These are phyloP conservation scores for Altica lythri DNA, from an alignment of 2,888 invertebrate genomes.

Conservation along the genomic window DNA sequence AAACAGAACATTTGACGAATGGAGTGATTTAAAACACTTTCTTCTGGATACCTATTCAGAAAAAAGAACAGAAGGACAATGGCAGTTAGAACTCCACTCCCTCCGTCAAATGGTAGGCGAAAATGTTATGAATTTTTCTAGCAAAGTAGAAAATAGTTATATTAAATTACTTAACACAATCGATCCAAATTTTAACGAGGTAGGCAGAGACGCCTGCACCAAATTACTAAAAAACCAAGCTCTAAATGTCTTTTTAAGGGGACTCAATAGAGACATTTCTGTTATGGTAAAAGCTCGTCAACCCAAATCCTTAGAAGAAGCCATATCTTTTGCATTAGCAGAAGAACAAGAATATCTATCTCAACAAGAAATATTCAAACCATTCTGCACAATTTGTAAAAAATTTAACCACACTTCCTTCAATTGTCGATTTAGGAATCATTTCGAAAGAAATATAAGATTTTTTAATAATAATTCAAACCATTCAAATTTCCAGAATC, in stretches of 20 bases:
- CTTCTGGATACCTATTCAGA: conserved; percentile 36
- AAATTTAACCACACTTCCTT: conserved; percentile 18
- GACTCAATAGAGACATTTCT: conserved; percentile 16
- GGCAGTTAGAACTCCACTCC: conserved; percentile 34
- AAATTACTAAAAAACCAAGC: conserved; percentile 1
- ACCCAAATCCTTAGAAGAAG: conserved; percentile 25
- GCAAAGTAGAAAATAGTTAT: conserved; percentile 43
- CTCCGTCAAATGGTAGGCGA: conserved; percentile 39
- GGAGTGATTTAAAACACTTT: conserved; percentile 27
- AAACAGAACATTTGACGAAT: conserved; percentile 36
- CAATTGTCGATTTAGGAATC: conserved; percentile 22
- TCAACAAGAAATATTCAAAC: conserved; percentile 24
- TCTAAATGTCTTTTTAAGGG: neutral
- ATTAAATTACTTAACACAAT: conserved; percentile 40
- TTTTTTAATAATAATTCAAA: no score
- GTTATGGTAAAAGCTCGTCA: conserved; percentile 25
- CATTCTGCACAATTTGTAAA: neutral
- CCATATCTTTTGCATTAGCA: conserved; percentile 20
- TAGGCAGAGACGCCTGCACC: neutral
- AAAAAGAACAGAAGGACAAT: conserved; percentile 33
- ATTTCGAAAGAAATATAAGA: no score
- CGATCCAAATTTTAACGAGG: neutral
- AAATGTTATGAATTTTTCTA: conserved; percentile 41
- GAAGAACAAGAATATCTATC: conserved; percentile 31
- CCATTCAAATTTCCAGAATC: no score